Percentiles rank a stretch among this genome's conserved stretches.
These are phyloP conservation scores for Drosophila varians DNA, from an alignment of 1,140 invertebrate species.

Conservation along the genomic window DNA sequence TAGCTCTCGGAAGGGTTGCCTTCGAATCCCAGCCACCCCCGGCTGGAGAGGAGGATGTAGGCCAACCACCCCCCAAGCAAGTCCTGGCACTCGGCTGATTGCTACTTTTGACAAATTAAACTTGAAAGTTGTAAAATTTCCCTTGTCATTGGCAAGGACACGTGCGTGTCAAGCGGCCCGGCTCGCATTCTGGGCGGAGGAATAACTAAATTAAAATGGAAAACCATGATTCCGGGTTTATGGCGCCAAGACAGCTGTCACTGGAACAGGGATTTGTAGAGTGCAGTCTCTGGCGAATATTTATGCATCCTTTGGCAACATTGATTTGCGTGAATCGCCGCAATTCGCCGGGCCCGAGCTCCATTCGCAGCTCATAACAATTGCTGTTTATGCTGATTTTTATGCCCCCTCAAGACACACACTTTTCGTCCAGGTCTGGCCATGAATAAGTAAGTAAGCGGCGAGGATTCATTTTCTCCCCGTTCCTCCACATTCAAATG, in stretches of 20 bases:
- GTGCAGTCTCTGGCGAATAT: background rate
- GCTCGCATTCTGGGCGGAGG: background rate
- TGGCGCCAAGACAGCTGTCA: background rate
- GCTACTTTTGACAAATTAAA: slow-evolving; percentile 81
- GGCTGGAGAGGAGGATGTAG: too few species aligned
- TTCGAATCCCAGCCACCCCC: slow-evolving; percentile 4
- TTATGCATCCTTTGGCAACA: slow-evolving; percentile 1
- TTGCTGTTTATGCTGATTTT: slow-evolving; percentile 81
- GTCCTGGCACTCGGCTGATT: slow-evolving; percentile 64
- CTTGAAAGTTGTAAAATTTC: slow-evolving; percentile 82
- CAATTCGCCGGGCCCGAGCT: slow-evolving; percentile 18
- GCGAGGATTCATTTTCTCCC: slow-evolving; percentile 32
- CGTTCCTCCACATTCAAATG: slow-evolving; percentile 72
- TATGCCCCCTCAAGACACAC: slow-evolving; percentile 59
- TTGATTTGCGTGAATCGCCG: slow-evolving; percentile 51
- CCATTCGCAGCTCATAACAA: slow-evolving; percentile 78
- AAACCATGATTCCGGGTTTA: background rate
- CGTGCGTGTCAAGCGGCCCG: slow-evolving; percentile 59
- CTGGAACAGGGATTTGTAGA: background rate
- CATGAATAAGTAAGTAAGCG: slow-evolving; percentile 79
- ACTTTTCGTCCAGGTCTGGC: slow-evolving; percentile 62
- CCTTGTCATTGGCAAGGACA: slow-evolving; percentile 81
- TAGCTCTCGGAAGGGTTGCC: slow-evolving; percentile 73
- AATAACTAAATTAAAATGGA: slow-evolving; percentile 61
- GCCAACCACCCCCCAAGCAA: slow-evolving; percentile 44